Evolutionary conservation across 2,113 vertebrate genomes (phyloP).

Genomic region (Gymnogyps californianus): DNA sequence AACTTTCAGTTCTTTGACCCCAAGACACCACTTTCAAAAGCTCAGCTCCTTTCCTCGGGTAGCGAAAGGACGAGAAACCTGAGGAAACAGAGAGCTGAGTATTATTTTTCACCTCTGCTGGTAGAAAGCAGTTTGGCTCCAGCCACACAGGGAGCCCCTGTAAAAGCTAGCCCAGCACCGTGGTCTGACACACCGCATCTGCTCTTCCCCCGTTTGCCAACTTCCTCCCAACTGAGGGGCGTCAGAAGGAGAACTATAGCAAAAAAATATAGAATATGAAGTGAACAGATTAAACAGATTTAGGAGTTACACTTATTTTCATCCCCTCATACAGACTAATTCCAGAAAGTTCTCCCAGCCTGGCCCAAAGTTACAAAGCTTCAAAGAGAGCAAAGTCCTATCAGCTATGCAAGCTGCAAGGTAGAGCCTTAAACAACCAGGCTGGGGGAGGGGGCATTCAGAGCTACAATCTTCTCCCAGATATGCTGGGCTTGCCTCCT

Average conservation of each 20-base stretch:
- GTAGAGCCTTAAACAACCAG: not conserved
- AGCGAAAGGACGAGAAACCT: not conserved
- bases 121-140: not conserved
- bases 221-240: not conserved
- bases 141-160: not conserved
- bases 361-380: not conserved
- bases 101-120: not conserved
- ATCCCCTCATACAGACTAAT: not conserved
- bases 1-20: not conserved
- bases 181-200: not conserved
- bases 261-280: not conserved
- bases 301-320: not conserved
- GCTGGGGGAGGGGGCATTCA: not conserved
- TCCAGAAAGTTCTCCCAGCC: not conserved
- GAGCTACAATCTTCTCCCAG: not conserved
- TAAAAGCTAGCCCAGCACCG: not conserved
- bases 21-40: not conserved
- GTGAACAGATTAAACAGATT: not conserved
- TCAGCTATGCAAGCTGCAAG: not conserved
- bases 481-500: not conserved
- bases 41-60: not conserved
- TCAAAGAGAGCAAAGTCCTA: conserved; percentile 7
- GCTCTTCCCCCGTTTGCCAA: not conserved
- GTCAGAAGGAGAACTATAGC: not conserved
- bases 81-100: not conserved